Percentiles rank a stretch among this genome's conserved stretches.
These are phyloP conservation scores for Fabriciana adippe DNA, from an alignment of 2,888 invertebrate genomes.

Conservation along the genomic window DNA sequence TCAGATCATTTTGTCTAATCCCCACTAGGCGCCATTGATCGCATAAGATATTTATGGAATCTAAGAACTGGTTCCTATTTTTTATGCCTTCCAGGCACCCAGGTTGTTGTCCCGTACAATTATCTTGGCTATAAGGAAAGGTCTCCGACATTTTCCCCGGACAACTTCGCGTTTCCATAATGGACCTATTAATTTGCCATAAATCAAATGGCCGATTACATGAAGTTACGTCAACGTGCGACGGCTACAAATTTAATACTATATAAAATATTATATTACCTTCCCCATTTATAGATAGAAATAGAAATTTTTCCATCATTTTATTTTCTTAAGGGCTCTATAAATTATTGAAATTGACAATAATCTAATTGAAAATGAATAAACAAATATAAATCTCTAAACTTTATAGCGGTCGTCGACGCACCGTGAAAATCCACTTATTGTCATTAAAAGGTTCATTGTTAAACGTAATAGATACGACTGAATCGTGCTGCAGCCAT, in stretches of 20 bases:
- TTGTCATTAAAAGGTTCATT: constrained; percentile 41
- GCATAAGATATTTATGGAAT: constrained; percentile 18
- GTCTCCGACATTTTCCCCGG: constrained; percentile 26
- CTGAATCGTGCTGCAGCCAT: constrained; percentile 39
- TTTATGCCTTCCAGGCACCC: constrained; percentile 7
- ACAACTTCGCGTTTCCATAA: constrained; percentile 23
- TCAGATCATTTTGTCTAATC: background rate
- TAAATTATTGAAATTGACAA: constrained; percentile 6
- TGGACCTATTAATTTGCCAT: constrained; percentile 23
- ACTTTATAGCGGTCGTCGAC: constrained; percentile 22
- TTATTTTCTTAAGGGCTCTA: background rate
- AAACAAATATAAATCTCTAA: constrained; percentile 13
- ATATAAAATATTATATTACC: constrained; percentile 2
- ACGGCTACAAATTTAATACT: constrained; percentile 6
- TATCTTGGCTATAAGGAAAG: constrained; percentile 27
- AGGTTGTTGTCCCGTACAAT: constrained; percentile 31
- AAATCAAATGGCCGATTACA: constrained; percentile 17
- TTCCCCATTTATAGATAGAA: background rate
- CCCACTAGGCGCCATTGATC: background rate
- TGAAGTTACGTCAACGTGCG: constrained; percentile 10
- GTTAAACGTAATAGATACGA: constrained; percentile 39
- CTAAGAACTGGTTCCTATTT: constrained; percentile 20
- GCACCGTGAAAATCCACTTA: constrained; percentile 36
- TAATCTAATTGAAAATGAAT: constrained; percentile 11
- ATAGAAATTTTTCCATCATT: background rate